phyloP scores from a whole-genome alignment of 2,113 vertebrate species.

The Paratilapia polleni region DNA sequence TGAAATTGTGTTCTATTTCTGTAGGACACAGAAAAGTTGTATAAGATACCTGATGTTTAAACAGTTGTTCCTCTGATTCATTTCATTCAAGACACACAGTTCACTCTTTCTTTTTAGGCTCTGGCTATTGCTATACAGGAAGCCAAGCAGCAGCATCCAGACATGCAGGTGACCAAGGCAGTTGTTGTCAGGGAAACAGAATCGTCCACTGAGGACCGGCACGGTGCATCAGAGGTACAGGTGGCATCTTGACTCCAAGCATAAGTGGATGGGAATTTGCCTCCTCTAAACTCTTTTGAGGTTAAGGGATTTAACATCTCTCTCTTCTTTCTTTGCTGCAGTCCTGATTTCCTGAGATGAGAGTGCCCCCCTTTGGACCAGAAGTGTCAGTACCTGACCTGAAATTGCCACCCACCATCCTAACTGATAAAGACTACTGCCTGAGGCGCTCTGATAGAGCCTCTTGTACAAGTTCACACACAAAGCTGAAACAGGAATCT shows the following conservation, averaged over 20 bases:
- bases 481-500: conserved; percentile 32
- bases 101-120: conserved; percentile 79
- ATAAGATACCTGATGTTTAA: neutral
- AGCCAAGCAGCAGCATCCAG: conserved; percentile 97
- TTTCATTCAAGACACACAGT: neutral
- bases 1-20: neutral
- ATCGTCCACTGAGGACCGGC: conserved; percentile 90
- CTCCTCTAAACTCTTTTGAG: conserved; percentile 4
- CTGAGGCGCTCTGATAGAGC: conserved; percentile 17
- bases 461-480: conserved; percentile 5
- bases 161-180: conserved; percentile 99
- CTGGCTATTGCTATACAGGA: conserved; percentile 98
- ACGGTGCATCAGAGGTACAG: conserved; percentile 88
- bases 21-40: neutral
- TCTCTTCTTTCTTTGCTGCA: conserved; percentile 48
- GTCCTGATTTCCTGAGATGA: conserved; percentile 71
- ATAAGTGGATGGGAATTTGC: conserved; percentile 8
- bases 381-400: conserved; percentile 54
- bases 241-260: conserved; percentile 9
- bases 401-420: conserved; percentile 40
- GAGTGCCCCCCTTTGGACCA: conserved; percentile 67
- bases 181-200: conserved; percentile 99
- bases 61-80: neutral
- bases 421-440: conserved; percentile 43
- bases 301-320: neutral